These are phyloP conservation scores for Drosophila parabipectinata DNA, from an alignment of 1,140 invertebrate species.

Conservation along the genomic window DNA sequence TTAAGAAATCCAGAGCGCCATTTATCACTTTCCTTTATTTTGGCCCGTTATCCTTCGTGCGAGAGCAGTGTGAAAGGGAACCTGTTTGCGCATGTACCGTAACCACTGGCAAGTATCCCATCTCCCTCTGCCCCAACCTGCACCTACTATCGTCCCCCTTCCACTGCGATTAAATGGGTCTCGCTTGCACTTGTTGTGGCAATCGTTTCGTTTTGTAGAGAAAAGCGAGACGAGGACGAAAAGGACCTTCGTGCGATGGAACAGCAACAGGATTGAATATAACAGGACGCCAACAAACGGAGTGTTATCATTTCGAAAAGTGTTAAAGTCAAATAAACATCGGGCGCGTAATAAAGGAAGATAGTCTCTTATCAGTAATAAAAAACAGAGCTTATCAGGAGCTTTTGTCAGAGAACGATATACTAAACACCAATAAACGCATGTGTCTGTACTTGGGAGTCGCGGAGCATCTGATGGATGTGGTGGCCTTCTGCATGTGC, in stretches of 20 bases:
- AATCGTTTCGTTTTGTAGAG: conserved; percentile 23
- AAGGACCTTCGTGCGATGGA: conserved; percentile 21
- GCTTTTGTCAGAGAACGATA: not conserved
- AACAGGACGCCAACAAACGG: conserved; percentile 10
- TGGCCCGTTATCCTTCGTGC: not conserved
- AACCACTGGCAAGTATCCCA: conserved; percentile 6
- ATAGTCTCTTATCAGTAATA: not conserved
- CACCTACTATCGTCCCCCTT: conserved; percentile 1
- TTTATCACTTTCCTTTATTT: not conserved
- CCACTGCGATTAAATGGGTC: not conserved
- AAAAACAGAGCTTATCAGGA: conserved; percentile 1
- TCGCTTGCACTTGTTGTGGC: conserved; percentile 4
- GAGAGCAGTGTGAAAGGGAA: conserved; percentile 1
- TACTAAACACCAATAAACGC: not conserved
- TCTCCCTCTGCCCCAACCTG: conserved; percentile 4
- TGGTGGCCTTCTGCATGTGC: conserved; percentile 74
- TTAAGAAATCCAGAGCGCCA: not conserved
- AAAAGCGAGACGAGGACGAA: conserved; percentile 17
- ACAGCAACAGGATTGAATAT: conserved; percentile 48
- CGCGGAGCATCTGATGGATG: conserved; percentile 65
- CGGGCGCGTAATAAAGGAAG: not conserved
- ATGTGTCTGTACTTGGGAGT: conserved; percentile 77
- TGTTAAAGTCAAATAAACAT: conserved; percentile 9
- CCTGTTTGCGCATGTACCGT: conserved; percentile 41
- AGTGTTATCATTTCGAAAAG: conserved; percentile 35